Evolutionary conservation across 1,140 invertebrate species (phyloP), one percentile per base, ranked within the genome.

Genomic region (Belonocnema kinseyi): DNA sequence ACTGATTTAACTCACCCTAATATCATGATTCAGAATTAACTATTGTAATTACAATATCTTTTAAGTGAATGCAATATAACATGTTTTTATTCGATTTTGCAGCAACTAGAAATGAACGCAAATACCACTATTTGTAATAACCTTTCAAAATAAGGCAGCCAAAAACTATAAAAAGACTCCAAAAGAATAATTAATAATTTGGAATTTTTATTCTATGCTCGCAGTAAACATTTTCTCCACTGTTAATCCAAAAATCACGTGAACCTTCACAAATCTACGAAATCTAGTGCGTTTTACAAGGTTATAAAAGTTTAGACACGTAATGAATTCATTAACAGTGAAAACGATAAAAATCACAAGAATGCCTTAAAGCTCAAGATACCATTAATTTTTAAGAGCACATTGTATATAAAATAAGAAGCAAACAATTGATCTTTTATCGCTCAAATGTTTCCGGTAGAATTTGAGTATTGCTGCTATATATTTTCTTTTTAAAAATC

Each of bases 101-200:
- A 46, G 7, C 40, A 46, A 46, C 40, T 46, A 46, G 10, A 40
- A 40, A 40, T 3, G 40, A 40, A 40, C 6, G 5, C 0, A 40
- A 40, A 40, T 40, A 5, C 40, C 8, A 10, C 8, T 40, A 5
- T 7, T 40, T 3, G 8, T 0, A 40, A 40, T 40, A 40, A 40
- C 8, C 40, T n/a, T 40, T 11, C 40, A 8, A 61, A 13, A 33
- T 61, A 8, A 61, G 14, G 26, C 3, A 61, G 58, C 26, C 61
- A 16, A 66, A 26, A 66, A 66, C 40, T 46, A 46, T 66, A 66
- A 66, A 66, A 33, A 66, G 33, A 66, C 61, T 66, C 46, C 61
- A 66, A 66, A 33, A 66, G 46, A 33, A 66, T 40, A 46, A 46
- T 66, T 66, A 14, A 46, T 12, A 46, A 66, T 66, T 5, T 46